Evolutionary conservation across 2,797 vertebrate species (phyloP), one percentile per base, ranked within the genome.

Genomic region (Premnoplex brunnescens): DNA sequence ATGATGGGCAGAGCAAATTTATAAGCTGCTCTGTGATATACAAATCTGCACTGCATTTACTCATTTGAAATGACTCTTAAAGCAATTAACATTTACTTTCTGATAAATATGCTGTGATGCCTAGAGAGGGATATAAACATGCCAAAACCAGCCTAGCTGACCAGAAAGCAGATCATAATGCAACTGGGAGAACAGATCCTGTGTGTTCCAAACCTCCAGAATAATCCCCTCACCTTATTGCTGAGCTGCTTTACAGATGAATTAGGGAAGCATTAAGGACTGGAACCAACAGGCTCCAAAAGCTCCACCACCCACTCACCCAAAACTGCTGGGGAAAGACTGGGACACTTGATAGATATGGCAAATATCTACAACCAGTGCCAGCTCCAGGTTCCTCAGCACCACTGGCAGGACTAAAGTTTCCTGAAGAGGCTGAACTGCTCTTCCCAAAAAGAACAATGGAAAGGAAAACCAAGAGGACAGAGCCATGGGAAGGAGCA

Each of bases 41-140:
- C 79, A 93, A 91, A 92, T 59, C 79, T 75, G 58, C 63, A 18
- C 68, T 75, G 52, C 80, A 85, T 78, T 88, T 82, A 84, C 52
- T 82, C 48, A 63, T 55, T 85, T 1, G 1, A 60, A 86, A 60
- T 34, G 12, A 73, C 63, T 87, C 49, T 74, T 76, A 56, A 87
- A 67, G 76, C 69, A 90, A 91, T 79, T 92, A 85, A 69, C 64
- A 37, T 95, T 85, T 68, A 44, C 51, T 91, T 89, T 73, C 77
- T 94, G 86, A 92, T 90, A 76, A 93, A 96, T 85, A 85, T 26
- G 44, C 89, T 79, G 80, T 64, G 89, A 94, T 73, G 76, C 80
- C 91, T 84, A 55, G 5, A 75, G 76, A 88, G 43, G 41, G 77
- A 66, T 46, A 89, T 73, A 95, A 92, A 94, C 75, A 84, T 32